Base-by-base conservation (phyloP, 2,888 invertebrate genomes). In the Epiblema foenella region DNA sequence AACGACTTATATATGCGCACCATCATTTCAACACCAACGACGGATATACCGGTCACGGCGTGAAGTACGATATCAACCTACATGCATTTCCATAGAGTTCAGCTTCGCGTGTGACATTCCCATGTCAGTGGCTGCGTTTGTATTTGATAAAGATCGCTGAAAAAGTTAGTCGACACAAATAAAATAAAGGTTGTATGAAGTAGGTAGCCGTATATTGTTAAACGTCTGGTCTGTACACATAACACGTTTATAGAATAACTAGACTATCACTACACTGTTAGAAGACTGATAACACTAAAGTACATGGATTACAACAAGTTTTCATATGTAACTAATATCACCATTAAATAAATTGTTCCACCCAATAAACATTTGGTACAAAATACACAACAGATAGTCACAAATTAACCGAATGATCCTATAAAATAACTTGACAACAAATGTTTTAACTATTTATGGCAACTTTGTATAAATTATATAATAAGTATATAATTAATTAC, bases 191-290 rank as follows among this genome's bases (percentile, higher is more conserved):
- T 72, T 79, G 51, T 64, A 81, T 85, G 85, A 85, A 85, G 88
- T 90, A 89, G 89, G 88, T 90, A 89, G 89, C 90, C 85, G 86
- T 91, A 89, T 92, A 91, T 86, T 90, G 83, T 88, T 85, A 87
- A 86, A 86, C 82, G 85, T 84, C 80, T 86, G 83, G 81, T 86
- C 86, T 88, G 86, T 89, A 88, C 87, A 90, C 84, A 85, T 87
- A 87, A 91, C 88, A 88, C 85, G 80, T 85, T 78, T 82, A 83
- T 86, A 82, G 83, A 86, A 89, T 87, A 71, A 88, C 76, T 81
- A 84, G 79, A 76, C 83, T 85, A 85, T 78, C 64, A 78, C 84
- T 85, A 84, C 72, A 78, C 78, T 81, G 77, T 84, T 82, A 81
- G 79, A 81, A 77, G 81, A 81, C 79, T 73, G 73, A 76, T 79